Percentiles rank a stretch among this genome's conserved stretches.
These are phyloP conservation scores for Esperia sulphurella DNA, from an alignment of 2,888 invertebrate genomes.

Conservation along the genomic window DNA sequence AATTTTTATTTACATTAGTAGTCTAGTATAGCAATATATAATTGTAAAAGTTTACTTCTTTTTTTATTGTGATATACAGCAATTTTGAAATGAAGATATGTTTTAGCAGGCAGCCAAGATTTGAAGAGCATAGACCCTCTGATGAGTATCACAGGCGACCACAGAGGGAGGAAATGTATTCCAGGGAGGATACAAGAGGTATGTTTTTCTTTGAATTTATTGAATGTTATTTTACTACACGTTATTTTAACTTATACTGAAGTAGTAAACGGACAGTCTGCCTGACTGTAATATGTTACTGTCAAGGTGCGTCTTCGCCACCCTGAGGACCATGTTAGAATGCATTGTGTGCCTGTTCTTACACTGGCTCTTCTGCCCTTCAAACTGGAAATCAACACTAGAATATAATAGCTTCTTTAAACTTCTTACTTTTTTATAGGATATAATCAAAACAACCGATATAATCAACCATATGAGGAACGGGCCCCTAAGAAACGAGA, in stretches of 20 bases:
- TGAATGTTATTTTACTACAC: neutral
- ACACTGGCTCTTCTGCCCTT: too few species aligned
- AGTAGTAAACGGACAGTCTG: too few species aligned
- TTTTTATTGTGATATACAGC: neutral
- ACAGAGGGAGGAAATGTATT: conserved; percentile 45
- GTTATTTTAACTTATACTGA: too few species aligned
- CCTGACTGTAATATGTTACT: too few species aligned
- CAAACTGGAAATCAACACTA: too few species aligned
- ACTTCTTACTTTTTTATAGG: conserved; percentile 28
- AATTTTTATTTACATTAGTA: too few species aligned
- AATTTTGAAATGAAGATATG: neutral
- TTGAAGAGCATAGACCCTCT: conserved; percentile 42
- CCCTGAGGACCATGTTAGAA: too few species aligned
- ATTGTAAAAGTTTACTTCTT: neutral
- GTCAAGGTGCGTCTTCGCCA: too few species aligned
- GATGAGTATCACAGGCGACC: conserved; percentile 47
- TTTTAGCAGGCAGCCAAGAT: conserved; percentile 42
- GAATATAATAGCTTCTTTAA: neutral
- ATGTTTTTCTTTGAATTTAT: neutral
- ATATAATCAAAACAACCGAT: conserved; percentile 38
- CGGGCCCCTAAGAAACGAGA: conserved; percentile 49
- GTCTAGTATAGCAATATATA: neutral
- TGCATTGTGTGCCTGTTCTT: too few species aligned
- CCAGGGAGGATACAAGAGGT: conserved; percentile 58
- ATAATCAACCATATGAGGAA: conserved; percentile 54